Percentiles rank a stretch among this genome's conserved stretches.
Evolutionary conservation across 2,113 vertebrate species (phyloP).

Genomic region (Rhea pennata): DNA sequence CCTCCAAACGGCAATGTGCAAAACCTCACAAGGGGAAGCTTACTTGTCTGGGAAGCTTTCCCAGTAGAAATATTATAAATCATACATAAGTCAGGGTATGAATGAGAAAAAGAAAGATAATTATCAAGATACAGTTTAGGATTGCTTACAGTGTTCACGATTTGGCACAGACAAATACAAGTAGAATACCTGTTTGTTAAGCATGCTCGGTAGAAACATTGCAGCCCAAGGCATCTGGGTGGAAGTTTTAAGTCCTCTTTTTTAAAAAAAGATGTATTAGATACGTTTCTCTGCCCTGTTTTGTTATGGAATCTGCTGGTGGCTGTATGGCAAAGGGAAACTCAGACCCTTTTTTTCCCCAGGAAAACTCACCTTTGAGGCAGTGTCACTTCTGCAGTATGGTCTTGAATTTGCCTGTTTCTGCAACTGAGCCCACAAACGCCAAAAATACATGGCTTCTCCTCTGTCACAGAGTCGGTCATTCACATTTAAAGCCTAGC

Average conservation of each 20-base stretch:
- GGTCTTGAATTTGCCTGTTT: not conserved
- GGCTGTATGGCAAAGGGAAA: not conserved
- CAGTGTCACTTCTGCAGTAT: not conserved
- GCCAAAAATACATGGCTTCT: not conserved
- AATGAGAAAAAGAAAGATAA: conserved; percentile 46
- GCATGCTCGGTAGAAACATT: not conserved
- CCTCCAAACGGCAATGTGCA: conserved; percentile 9
- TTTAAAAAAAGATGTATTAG: not conserved
- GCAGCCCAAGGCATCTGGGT: not conserved
- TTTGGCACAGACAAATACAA: conserved; percentile 39
- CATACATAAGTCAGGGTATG: conserved; percentile 37
- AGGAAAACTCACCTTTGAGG: not conserved
- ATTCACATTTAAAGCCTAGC: not conserved
- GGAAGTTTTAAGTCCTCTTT: not conserved
- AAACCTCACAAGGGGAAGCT: conserved; percentile 25
- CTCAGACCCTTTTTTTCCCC: not conserved
- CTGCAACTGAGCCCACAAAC: not conserved
- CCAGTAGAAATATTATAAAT: conserved; percentile 51
- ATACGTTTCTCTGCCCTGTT: not conserved
- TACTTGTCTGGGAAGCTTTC: conserved; percentile 31
- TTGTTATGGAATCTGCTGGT: not conserved
- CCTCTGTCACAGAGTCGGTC: not conserved
- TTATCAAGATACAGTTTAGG: conserved; percentile 26
- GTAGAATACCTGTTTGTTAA: not conserved
- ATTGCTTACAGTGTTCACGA: not conserved